Evolutionary conservation across 2,113 vertebrate species (phyloP), one percentile per base, ranked within the genome.

Genomic region (Dromas ardeola): DNA sequence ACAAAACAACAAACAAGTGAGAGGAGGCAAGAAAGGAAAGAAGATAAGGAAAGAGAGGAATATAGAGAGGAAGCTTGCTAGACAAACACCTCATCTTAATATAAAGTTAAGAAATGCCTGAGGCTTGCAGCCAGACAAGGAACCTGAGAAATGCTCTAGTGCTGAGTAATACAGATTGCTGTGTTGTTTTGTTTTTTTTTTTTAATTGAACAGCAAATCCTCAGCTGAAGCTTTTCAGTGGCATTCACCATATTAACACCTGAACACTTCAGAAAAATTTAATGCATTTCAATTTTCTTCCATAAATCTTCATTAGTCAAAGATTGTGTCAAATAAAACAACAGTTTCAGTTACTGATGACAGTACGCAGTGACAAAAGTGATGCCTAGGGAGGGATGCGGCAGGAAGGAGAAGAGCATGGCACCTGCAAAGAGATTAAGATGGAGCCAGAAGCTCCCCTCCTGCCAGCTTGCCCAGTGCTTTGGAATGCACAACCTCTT

Each of bases 101-200:
- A 66, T 8, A 27, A 77, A 81, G 3, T 50, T 87, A 66, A 72
- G 36, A 56, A 0, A 1, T 52, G 36, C 30, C 62, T 74, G 27
- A 14, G 12, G 6, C 42, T 89, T 84, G 12, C 12, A 63, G 32
- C 11, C 69, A 43, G 55, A 29, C n/a, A 50, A 83, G 32, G 25
- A 81, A 66, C 19, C 26, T 13, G 16, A 84, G 18, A 88, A 88
- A 73, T 38, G 10, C 4, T 86, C 36, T 32, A 27, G 3, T 40
- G 21, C 27, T 2, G 0, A 77, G 23, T 67, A 77, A 61, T 50
- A 30, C 5, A 69, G 45, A 55, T 11, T 49, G 12, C 19, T 69
- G 9, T 1, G 4, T 1, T 2, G 1, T 18, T 56, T 66, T 34
- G 3, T 2, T 1, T 1, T 29, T 53, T 52, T 53, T 56, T 58